These are phyloP conservation scores for Probosciger aterrimus DNA, from an alignment of 2,113 vertebrate genomes.

Conservation along the genomic window DNA sequence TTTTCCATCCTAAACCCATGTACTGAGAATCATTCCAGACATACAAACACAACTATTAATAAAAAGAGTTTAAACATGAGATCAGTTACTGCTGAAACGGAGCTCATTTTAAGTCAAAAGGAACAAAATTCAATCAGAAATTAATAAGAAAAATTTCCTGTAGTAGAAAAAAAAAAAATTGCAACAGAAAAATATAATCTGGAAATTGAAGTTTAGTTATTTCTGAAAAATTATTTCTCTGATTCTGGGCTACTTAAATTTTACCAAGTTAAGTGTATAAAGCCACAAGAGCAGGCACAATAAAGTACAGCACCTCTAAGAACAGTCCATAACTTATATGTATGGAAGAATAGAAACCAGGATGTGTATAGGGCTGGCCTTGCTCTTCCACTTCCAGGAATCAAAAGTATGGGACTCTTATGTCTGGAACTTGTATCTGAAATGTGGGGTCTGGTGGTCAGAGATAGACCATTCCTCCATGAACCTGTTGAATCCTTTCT, in stretches of 20 bases:
- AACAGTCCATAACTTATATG: neutral
- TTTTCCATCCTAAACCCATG: neutral
- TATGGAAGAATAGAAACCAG: neutral
- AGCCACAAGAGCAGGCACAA: neutral
- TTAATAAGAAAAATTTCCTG: neutral
- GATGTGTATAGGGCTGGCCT: neutral
- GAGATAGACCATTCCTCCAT: neutral
- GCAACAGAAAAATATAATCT: neutral
- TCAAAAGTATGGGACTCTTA: neutral
- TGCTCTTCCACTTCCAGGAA: neutral
- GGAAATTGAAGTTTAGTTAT: neutral
- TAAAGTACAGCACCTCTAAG: neutral
- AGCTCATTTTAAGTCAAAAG: slow-evolving; percentile 16
- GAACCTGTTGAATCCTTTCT: neutral
- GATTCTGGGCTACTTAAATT: neutral
- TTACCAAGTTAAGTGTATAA: neutral
- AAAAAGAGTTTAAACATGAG: neutral
- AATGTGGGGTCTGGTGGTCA: neutral
- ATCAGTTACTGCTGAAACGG: neutral
- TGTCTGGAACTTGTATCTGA: neutral
- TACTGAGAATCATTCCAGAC: slow-evolving; percentile 14
- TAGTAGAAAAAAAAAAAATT: neutral
- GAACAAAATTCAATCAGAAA: slow-evolving; percentile 44
- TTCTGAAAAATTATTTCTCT: neutral
- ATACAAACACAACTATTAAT: neutral